Evolutionary conservation across 1,140 invertebrate genomes (phyloP), one percentile per base, ranked within the genome.

Genomic region (Cydia splendana): DNA sequence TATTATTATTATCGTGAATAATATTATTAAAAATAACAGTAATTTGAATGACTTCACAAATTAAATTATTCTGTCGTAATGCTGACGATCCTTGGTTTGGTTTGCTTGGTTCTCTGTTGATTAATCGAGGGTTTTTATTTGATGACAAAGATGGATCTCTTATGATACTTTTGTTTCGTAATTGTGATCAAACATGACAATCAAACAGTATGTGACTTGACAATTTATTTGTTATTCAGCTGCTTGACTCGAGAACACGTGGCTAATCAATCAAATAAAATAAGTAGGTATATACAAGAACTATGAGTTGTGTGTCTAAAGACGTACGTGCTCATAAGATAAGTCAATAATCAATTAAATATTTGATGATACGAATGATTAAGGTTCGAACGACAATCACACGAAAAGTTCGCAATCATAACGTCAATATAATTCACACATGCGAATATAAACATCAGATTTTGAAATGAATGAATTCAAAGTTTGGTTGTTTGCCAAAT

Each of bases 31-130:
- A 62, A 62, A 62, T 62, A 62, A 62, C 20, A 62, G 6, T 9
- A 13, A 18, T 48, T 15, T 48, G 20, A 62, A 4, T 20, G 53
- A 57, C n/a, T 53, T 6, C 0, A 45, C n/a, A 57, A 24, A 62
- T 62, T 20, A 3, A 18, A 57, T 73, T 28, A 62, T 76, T 73
- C 62, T 76, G 73, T 71, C 34, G 65, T 45, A 12, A 51, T 42
- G 38, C 75, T 57, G 30, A 20, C 20, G 42, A 67, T 65, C 62
- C 65, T 78, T 69, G 74, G 42, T 6, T 45, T 75, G 3, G 30
- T 30, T 30, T 30, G 30, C 30, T 30, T 30, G 3, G 30, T 75
- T 77, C 69, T 38, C 7, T 74, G 62, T 53, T 62, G 57, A 62
- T 62, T 62, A 62, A 62, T 62, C 7, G 20, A 62, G 20, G 10